Base-by-base conservation (phyloP, 2,888 invertebrate genomes). In the Apantesis nais region DNA sequence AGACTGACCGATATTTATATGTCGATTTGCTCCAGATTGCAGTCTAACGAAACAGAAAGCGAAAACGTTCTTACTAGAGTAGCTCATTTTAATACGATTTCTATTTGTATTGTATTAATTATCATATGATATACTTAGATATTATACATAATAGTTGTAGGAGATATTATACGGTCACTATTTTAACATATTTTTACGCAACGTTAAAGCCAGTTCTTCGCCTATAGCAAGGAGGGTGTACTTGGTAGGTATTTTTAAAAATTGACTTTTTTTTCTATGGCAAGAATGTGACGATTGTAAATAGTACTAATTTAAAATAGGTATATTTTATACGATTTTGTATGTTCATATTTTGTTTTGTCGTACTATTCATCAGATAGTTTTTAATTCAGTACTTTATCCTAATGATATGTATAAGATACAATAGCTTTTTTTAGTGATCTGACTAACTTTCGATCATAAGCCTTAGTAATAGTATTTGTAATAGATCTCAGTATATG, bases 1-100 rank as follows among this genome's bases (percentile, higher is more conserved):
- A 48, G 37, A 60, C 39, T 70, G 66, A 70, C 66, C 70, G 61
- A 66, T 61, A 66, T 70, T 66, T 61, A 16, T 39, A 66, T 70
- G 48, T 66, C 58, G 64, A 48, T 65, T 60, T 19, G 60, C 48
- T 48, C 48, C 44, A n/a, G 34, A n/a, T 44, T 69, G 60, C 60
- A 29, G 29, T 39, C 19, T 14, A n/a, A n/a, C 14, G 16, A 64
- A 31, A 48, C n/a, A 14, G 1, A 48, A 48, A 48, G 31, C 48
- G 44, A 44, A 29, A 63, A 29, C 9, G 44, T 3, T 62, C 62
- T 44, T 37, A 63, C 63, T 37, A 41, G 29, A 44, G 44, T 44
- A 22, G 11, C 25, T 29, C 29, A 25, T 63, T 63, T 63, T 63
- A 63, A 44, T 44, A 31, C 4, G 63, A 63, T 63, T 63, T 63